These are phyloP conservation scores for Serinus canaria DNA, from an alignment of 2,113 vertebrate species.

Conservation along the genomic window DNA sequence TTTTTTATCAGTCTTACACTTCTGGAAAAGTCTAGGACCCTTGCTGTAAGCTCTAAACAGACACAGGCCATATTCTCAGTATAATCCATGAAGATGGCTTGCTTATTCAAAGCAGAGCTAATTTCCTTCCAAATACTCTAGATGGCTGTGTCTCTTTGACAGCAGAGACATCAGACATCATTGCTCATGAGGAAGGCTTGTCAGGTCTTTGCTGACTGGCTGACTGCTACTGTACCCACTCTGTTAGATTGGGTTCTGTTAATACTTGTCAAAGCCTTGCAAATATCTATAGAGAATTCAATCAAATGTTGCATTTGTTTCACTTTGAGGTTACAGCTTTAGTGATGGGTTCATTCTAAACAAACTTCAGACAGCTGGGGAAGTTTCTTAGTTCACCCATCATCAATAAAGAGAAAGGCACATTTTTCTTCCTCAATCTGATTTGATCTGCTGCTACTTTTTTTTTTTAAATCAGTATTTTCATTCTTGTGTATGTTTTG, in stretches of 20 bases:
- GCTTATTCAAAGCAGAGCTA: background rate
- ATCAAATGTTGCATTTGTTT: background rate
- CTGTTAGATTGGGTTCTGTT: background rate
- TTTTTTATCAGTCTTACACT: background rate
- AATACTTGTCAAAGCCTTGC: background rate
- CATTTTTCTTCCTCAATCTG: background rate
- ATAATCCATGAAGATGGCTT: background rate
- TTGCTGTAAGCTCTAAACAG: background rate
- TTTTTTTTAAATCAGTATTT: background rate
- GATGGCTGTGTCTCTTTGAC: background rate
- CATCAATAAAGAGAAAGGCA: background rate
- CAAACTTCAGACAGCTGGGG: background rate
- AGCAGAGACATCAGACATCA: background rate
- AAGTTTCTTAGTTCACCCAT: background rate
- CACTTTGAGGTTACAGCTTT: background rate
- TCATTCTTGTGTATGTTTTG: background rate
- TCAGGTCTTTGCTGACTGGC: background rate
- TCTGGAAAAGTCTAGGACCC: background rate
- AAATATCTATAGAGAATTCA: background rate
- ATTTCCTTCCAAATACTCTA: background rate
- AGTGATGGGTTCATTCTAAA: background rate
- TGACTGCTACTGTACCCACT: background rate
- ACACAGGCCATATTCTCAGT: background rate
- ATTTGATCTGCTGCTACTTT: background rate
- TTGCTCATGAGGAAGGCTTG: background rate